A percentile compares a stretch with the other conserved stretches of the same genome.
phyloP scores from a whole-genome alignment of 2,113 vertebrate genomes.

The Hyaena hyaena region DNA sequence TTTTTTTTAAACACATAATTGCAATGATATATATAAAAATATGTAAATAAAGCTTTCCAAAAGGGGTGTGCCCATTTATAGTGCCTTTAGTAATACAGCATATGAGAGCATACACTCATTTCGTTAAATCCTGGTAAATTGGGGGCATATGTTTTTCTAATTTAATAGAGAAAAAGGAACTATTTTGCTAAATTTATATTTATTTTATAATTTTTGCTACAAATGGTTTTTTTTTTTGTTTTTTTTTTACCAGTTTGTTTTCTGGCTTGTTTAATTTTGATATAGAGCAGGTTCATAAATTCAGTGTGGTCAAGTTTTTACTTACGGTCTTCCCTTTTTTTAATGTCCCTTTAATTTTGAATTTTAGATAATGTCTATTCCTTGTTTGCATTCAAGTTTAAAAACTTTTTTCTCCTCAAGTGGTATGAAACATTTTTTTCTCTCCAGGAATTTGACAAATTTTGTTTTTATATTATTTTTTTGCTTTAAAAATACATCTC shows the following conservation, averaged over 20 bases:
- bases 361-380: not conserved
- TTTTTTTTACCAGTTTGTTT: not conserved
- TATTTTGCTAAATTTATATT: not conserved
- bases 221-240: not conserved
- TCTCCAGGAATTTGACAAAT: not conserved
- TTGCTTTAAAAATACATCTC: not conserved
- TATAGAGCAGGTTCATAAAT: not conserved
- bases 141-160: not conserved
- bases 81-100: not conserved
- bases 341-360: not conserved
- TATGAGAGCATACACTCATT: not conserved
- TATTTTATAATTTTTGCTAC: not conserved
- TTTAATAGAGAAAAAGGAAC: not conserved
- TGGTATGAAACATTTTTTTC: not conserved
- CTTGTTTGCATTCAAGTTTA: conserved; percentile 1
- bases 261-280: not conserved
- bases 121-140: not conserved
- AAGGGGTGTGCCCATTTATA: not conserved
- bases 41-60: not conserved
- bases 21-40: not conserved
- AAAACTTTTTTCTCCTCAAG: not conserved
- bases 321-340: not conserved
- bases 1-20: not conserved
- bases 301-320: not conserved
- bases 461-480: conserved; percentile 1